phyloP scores from a whole-genome alignment of 2,888 invertebrate genomes.

The Caprella mutica region DNA sequence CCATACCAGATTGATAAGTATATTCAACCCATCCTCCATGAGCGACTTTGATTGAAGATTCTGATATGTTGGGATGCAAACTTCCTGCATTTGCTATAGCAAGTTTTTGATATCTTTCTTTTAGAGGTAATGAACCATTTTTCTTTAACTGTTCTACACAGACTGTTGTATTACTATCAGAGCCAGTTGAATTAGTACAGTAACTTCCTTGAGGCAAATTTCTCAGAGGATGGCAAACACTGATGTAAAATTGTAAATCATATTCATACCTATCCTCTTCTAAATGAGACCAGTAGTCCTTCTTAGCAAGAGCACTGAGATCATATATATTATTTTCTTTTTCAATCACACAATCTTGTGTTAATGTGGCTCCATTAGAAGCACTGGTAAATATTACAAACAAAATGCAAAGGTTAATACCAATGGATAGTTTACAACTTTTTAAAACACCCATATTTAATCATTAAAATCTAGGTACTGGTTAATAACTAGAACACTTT shows the following conservation, averaged over 20 bases:
- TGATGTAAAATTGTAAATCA: constrained; percentile 9
- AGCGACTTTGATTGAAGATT: neutral
- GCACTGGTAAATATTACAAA: too few relatives aligned
- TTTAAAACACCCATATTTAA: too few relatives aligned
- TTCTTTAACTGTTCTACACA: neutral
- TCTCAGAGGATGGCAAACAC: constrained; percentile 25
- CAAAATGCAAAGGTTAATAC: too few relatives aligned
- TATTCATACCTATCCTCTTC: constrained; percentile 6
- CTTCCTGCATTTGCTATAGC: constrained; percentile 4
- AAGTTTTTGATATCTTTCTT: constrained; percentile 5
- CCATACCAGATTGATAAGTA: constrained; percentile 3
- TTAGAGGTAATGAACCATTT: neutral
- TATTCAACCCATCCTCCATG: constrained; percentile 13
- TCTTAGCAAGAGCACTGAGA: constrained; percentile 8
- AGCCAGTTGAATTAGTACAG: constrained; percentile 4
- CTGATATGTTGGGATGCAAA: neutral
- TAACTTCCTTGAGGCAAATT: constrained; percentile 8
- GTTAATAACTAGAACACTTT: too few relatives aligned
- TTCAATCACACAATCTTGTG: neutral
- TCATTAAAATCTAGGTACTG: too few relatives aligned
- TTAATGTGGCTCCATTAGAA: too few relatives aligned
- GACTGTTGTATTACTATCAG: neutral
- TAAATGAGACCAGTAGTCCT: constrained; percentile 13
- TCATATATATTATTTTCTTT: constrained; percentile 15
- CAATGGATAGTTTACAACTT: too few relatives aligned